phyloP scores from a whole-genome alignment of 1,140 invertebrate genomes.

The Drosophila lowei region DNA sequence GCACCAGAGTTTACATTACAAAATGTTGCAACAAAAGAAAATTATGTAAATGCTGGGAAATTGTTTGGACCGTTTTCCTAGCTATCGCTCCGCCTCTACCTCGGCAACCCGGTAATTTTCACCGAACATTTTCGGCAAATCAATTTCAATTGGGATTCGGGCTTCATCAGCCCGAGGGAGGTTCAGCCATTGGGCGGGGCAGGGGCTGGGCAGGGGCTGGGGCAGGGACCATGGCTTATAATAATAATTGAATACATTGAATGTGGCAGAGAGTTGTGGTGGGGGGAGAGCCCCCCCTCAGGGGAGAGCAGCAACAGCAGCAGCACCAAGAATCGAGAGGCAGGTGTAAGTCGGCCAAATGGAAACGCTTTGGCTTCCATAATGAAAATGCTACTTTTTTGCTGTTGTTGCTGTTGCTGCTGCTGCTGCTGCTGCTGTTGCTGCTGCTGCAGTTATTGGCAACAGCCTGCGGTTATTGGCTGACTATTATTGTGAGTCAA shows the following conservation, averaged over 20 bases:
- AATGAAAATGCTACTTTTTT: constrained; percentile 52
- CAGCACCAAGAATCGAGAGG: constrained; percentile 17
- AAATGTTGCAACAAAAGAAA: constrained; percentile 59
- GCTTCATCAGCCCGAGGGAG: constrained; percentile 8
- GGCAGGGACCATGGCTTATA: constrained; percentile 60
- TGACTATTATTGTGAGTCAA: constrained; percentile 33
- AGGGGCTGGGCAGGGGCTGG: not conserved
- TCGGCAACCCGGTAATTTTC: constrained; percentile 56
- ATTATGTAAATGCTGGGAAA: constrained; percentile 78
- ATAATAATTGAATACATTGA: constrained; percentile 78
- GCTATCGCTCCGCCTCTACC: not conserved
- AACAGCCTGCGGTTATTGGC: constrained; percentile 37
- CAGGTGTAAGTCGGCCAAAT: constrained; percentile 62
- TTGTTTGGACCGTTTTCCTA: constrained; percentile 55
- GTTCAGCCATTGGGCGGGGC: constrained; percentile 16
- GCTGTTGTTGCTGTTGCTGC: constrained; percentile 8
- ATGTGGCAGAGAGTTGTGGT: constrained; percentile 3
- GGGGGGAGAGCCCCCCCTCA: too few species aligned
- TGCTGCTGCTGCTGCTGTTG: constrained; percentile 1
- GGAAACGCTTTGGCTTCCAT: constrained; percentile 44
- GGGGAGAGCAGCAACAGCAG: constrained; percentile 28
- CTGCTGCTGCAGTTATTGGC: constrained; percentile 9
- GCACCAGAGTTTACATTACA: constrained; percentile 49
- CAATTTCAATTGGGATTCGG: constrained; percentile 57
- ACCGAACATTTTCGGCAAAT: constrained; percentile 66